Evolutionary conservation across 2,797 vertebrate species (phyloP), one percentile per base, ranked within the genome.

Genomic region (Karalla daura): DNA sequence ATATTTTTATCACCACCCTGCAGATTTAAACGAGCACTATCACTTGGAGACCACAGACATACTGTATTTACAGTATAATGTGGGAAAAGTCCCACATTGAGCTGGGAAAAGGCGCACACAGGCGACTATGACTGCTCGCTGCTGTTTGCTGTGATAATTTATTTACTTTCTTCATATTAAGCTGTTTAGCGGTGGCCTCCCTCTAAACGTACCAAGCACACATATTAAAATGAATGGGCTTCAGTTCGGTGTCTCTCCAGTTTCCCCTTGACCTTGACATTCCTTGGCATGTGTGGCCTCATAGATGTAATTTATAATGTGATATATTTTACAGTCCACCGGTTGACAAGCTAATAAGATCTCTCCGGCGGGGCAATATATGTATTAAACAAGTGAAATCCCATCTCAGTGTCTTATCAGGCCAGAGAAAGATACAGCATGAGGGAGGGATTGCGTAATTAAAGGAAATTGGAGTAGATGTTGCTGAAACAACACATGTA

Each of bases 401-500:
- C 44, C 70, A 70, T 11, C 8, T 30, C 6, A 63, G 25, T 32
- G 44, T 41, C 58, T 76, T 70, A 71, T 84, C 55, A 41, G 56
- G 36, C 10, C 25, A 43, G 55, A 46, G 45, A 51, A 21, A 49
- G 41, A 65, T 39, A 60, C 17, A 64, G 23, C 37, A 35, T 46
- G 17, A 39, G n/a, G 28, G 25, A 24, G 63, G 69, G 27, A 66
- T 44, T 59, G 17, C 1, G n/a, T 63, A 59, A 85, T 80, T 74
- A 66, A 47, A 69, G n/a, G 18, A 66, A 52, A 63, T 35, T 63
- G 55, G 78, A 64, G 56, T 17, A 52, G 44, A 74, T 74, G 51
- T 49, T 46, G 23, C 55, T 54, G 52, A 70, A 78, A 87, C 74
- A 88, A 83, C 53, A 65, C 15, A 3, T 25, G 39, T 62, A 80